phyloP scores from a whole-genome alignment of 2,888 invertebrate genomes.

The Acrobasis suavella region DNA sequence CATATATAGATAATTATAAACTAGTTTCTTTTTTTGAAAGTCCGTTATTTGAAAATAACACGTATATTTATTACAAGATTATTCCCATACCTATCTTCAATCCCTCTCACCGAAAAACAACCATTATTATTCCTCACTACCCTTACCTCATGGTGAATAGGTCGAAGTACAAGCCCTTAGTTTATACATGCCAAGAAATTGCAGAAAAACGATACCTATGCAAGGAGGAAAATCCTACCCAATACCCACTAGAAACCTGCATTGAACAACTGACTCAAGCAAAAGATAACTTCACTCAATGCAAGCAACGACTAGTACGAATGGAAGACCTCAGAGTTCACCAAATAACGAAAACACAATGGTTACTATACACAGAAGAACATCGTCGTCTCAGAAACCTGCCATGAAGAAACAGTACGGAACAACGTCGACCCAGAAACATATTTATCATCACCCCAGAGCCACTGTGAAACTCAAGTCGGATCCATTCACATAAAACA shows the following conservation, averaged over 20 bases:
- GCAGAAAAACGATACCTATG: neutral
- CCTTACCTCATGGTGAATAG: neutral
- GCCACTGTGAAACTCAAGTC: no score
- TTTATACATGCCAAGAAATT: neutral
- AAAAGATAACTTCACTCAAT: no score
- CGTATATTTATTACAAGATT: neutral
- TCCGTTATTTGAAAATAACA: neutral
- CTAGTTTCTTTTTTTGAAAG: neutral
- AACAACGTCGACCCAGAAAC: no score
- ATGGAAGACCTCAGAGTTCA: no score
- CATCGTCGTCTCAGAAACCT: neutral
- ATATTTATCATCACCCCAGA: no score
- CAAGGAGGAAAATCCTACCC: no score
- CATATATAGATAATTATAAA: neutral
- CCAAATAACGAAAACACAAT: no score
- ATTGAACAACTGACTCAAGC: no score
- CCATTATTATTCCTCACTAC: neutral
- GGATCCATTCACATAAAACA: no score
- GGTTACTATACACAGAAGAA: no score
- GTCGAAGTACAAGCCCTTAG: neutral
- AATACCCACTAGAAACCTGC: no score
- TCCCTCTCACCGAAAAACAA: neutral
- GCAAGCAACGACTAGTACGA: no score
- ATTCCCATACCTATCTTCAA: neutral
- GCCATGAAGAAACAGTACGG: neutral